Conservation (phyloP, 2,113 vertebrate genomes). For the Balaeniceps rex region DNA sequence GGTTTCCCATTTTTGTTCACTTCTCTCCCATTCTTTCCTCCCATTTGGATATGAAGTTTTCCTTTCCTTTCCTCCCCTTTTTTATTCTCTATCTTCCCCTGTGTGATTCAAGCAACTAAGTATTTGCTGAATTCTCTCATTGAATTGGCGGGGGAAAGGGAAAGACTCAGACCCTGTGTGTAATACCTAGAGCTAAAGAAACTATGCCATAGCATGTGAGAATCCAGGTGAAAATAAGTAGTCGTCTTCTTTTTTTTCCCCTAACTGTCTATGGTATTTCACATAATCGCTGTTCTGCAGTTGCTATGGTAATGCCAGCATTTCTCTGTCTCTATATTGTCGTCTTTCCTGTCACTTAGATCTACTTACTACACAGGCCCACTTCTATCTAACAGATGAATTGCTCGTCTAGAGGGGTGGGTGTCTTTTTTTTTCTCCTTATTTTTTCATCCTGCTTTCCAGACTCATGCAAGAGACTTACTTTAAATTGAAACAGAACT, state of each 20-base stretch:
- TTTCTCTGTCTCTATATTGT: neutral
- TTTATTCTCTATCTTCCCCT: neutral
- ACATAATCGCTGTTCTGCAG: neutral
- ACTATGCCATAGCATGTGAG: neutral
- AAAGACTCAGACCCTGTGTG: neutral
- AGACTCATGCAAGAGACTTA: neutral
- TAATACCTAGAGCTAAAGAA: neutral
- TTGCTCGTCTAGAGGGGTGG: neutral
- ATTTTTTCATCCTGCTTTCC: neutral
- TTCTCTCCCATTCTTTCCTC: neutral
- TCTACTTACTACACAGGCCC: neutral
- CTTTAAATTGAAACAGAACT: neutral
- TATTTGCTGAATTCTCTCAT: neutral
- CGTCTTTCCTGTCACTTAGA: neutral
- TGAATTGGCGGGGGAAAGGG: neutral
- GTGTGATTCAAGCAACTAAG: neutral
- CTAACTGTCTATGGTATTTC: neutral
- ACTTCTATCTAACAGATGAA: neutral
- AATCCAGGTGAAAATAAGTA: neutral
- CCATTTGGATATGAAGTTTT: neutral
- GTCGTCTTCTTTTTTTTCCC: neutral
- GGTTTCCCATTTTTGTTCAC: neutral
- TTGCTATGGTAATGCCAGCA: neutral
- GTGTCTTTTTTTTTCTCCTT: neutral
- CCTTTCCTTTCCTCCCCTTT: neutral